Evolutionary conservation across 2,888 invertebrate species (phyloP), one percentile per base, ranked within the genome.

Genomic region (Lasioglossum morio): DNA sequence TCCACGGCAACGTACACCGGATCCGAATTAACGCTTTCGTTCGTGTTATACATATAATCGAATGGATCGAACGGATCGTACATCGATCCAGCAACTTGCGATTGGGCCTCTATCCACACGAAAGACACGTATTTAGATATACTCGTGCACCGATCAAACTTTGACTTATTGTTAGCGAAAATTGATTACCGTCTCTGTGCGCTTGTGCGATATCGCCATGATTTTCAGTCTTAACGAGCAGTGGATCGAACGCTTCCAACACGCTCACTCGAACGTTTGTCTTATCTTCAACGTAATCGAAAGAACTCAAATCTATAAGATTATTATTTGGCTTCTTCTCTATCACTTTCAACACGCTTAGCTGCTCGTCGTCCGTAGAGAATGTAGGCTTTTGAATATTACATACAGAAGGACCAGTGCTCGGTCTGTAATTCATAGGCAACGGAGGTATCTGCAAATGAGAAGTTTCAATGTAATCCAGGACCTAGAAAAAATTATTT

Each of bases 181-280:
- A 77, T 74, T 72, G 27, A 2, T 86, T 90, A 93, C 92, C 92
- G 27, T 92, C 91, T 81, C 87, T 92, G 69, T 82, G 86, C n/a
- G 87, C 89, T 76, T 85, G 83, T 72, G 81, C 60, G 77, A 82
- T 89, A 53, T 92, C 92, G 70, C 84, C 96, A 94, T 96, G 95
- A 90, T 95, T 95, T 90, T 97, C 97, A 92, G 96, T 96, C 92
- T 96, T 95, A 73, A 95, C 96, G 92, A 98, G 96, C 94, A 98
- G 96, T 74, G 98, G 98, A 96, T 98, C 98, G 95, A 98, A 98
- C 87, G 98, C 98, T 95, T 98, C 98, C 92, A 98, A 95, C 92
- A 98, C 97, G 95, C 98, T 98, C 78, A 96, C 96, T 88, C 96
- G 94, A 70, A 96, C 96, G 91, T 95, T 96, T 89, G 95, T 95